Conservation (phyloP, 2,888 invertebrate species). For the Beris chalybata region DNA sequence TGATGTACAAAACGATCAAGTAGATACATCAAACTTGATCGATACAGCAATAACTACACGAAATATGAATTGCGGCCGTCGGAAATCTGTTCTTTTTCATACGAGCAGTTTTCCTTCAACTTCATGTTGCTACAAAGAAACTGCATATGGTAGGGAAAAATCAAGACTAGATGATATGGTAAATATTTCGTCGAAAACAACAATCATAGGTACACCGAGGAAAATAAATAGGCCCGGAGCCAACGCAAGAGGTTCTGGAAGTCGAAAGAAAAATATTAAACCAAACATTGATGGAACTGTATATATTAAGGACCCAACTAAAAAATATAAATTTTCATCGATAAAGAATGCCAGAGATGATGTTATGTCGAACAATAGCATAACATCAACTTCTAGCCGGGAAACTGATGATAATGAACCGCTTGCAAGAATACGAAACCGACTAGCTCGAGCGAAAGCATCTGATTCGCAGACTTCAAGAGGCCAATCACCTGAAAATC, state of each 20-base stretch:
- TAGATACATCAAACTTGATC: not conserved
- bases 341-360: not conserved
- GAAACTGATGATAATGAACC: not conserved
- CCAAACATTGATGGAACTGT: too few species aligned
- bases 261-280: too few species aligned
- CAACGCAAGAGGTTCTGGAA: not conserved
- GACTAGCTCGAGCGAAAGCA: not conserved
- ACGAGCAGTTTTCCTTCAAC: too few species aligned
- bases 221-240: not conserved
- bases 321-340: not conserved
- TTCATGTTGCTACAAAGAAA: too few species aligned
- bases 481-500: not conserved
- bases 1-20: constrained; percentile 3
- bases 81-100: too few species aligned
- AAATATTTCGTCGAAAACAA: not conserved
- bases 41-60: too few species aligned
- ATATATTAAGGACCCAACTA: too few species aligned
- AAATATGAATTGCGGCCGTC: too few species aligned
- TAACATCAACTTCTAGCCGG: not conserved
- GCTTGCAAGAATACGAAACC: not conserved
- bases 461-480: not conserved
- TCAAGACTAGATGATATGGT: not conserved
- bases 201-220: not conserved
- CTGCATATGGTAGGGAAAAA: too few species aligned
- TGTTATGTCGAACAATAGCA: not conserved